A percentile compares a stretch with the other conserved stretches of the same genome.
phyloP scores from a whole-genome alignment of 2,113 vertebrate species.

The Saccopteryx leptura region DNA sequence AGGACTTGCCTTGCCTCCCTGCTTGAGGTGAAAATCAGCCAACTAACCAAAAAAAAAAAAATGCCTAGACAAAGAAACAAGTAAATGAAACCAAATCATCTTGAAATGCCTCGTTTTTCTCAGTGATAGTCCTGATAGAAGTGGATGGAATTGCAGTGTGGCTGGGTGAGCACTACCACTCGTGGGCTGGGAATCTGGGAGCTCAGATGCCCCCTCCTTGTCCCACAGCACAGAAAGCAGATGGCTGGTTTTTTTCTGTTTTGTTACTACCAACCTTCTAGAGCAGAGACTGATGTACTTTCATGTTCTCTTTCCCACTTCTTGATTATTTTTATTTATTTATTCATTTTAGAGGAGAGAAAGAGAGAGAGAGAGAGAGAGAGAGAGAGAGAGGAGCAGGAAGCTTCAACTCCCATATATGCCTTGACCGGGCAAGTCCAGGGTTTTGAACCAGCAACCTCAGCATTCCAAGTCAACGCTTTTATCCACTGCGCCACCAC shows the following conservation, averaged over 20 bases:
- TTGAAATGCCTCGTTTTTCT: not conserved
- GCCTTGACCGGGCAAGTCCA: too few relatives aligned
- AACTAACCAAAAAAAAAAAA: not conserved
- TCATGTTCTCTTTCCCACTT: not conserved
- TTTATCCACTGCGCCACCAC: too few relatives aligned
- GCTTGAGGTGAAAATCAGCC: not conserved
- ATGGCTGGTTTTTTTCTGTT: not conserved
- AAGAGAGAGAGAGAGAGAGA: too few relatives aligned
- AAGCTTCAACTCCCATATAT: too few relatives aligned
- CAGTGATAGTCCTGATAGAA: not conserved
- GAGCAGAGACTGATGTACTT: not conserved
- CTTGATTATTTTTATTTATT: not conserved
- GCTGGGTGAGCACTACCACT: not conserved
- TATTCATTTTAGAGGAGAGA: too few relatives aligned
- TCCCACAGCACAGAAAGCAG: not conserved
- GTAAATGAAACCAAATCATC: not conserved
- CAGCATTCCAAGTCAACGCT: too few relatives aligned
- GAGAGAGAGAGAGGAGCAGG: too few relatives aligned
- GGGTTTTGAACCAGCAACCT: too few relatives aligned
- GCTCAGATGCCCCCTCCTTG: not conserved
- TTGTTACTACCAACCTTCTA: not conserved
- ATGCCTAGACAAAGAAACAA: not conserved
- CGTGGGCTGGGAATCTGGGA: not conserved
- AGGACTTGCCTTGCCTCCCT: not conserved
- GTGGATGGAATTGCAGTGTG: not conserved